A percentile compares a stretch with the other conserved stretches of the same genome.
Conservation (phyloP, 2,888 invertebrate genomes). For the Pelosia muscerda region DNA sequence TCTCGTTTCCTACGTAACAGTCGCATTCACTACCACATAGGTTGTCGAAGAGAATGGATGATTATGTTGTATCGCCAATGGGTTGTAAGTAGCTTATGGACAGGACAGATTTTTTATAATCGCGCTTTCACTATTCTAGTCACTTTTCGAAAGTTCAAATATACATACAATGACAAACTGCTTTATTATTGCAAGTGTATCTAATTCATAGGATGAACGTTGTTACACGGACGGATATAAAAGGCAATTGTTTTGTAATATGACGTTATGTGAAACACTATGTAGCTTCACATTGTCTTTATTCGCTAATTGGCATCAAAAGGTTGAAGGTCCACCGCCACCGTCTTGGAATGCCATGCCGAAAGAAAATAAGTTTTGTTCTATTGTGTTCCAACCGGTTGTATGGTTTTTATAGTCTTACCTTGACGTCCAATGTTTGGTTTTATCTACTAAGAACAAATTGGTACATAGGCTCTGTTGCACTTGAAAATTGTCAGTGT, state of each 20-base stretch:
- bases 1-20: too few relatives aligned
- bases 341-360: slow-evolving; percentile 35
- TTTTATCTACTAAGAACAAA: slow-evolving; percentile 31
- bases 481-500: slow-evolving; percentile 21
- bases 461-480: slow-evolving; percentile 13
- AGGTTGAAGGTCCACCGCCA: slow-evolving; percentile 48
- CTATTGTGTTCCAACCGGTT: slow-evolving; percentile 45
- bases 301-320: slow-evolving; percentile 55
- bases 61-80: too few relatives aligned
- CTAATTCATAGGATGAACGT: slow-evolving; percentile 54
- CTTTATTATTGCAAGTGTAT: slow-evolving; percentile 58
- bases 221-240: slow-evolving; percentile 49
- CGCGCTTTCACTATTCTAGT: slow-evolving; percentile 39
- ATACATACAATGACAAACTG: slow-evolving; percentile 56
- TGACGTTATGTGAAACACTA: slow-evolving; percentile 59
- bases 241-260: slow-evolving; percentile 58
- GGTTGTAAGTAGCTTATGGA: too few relatives aligned
- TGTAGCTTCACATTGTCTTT: slow-evolving; percentile 62
- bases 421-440: slow-evolving; percentile 30
- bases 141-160: slow-evolving; percentile 45
- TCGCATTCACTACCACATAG: too few relatives aligned
- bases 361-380: slow-evolving; percentile 51
- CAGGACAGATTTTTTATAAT: neutral
- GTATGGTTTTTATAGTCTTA: slow-evolving; percentile 37
- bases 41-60: too few relatives aligned